Base-by-base conservation (phyloP, 2,113 vertebrate species). In the Willisornis vidua region DNA sequence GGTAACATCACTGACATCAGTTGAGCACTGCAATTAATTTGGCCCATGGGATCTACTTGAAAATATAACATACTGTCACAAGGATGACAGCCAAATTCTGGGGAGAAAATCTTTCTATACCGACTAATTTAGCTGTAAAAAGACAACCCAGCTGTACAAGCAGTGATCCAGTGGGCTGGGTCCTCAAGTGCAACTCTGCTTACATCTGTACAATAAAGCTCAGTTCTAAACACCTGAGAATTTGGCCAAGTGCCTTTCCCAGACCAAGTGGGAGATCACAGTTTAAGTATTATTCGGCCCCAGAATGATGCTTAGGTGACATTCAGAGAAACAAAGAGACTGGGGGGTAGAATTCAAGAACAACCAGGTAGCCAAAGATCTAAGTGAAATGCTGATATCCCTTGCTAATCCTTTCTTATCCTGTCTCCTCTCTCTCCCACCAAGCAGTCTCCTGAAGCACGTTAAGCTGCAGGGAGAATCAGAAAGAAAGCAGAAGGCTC, bases 1-100 rank as follows among this genome's bases (percentile, higher is more conserved):
- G 49, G 86, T 93, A 94, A 94, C 88, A 93, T 84, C 76, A 88
- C 49, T 93, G 93, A 90, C 96, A 96, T 94, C 76, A 93, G 80
- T 87, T 81, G 66, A 89, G 82, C 57, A 49, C 57, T 35, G 75
- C 73, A 95, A 95, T 95, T 88, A 88, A 94, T 93, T 88, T 92
- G 79, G 75, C 93, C 76, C 93, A 31, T 75, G 96, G 94, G 96
- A 95, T 90, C 68, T 78, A 78, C 86, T 95, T 85, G 94, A 96
- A 95, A 89, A 96, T 97, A 90, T 76, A 94, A 94, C 89, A 75
- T 94, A 83, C 46, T 88, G 70, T 84, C 86, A 84, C n/a, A 54
- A 70, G 72, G 59, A 90, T 78, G 75, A 79, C 93, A 94, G 90
- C 88, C 88, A 95, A 66, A 92, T 88, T 89, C 94, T 89, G 85